Conservation (phyloP, 2,888 invertebrate species). For the Lepidocyrtoides sp. region DNA sequence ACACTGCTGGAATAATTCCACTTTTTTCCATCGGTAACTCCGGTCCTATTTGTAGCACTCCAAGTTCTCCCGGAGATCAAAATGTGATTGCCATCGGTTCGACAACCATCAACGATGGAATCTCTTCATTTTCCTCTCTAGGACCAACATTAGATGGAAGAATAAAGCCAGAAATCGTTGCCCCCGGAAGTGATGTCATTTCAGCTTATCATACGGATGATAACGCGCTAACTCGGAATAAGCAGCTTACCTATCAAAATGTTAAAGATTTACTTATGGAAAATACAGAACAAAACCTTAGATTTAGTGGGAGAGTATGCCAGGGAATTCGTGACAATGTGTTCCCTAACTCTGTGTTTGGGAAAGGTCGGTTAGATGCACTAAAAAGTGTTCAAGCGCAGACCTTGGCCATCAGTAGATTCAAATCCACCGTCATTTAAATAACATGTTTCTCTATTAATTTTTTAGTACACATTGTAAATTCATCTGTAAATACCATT, state of each 20-base stretch:
- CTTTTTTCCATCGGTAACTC: conserved; percentile 62
- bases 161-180: no score
- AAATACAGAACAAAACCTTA: conserved; percentile 45
- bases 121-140: conserved; percentile 67
- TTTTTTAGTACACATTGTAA: no score
- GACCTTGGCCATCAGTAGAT: background rate
- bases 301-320: conserved; percentile 13
- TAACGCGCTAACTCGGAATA: background rate
- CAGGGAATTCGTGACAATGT: conserved; percentile 8
- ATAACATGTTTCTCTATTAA: no score
- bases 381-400: background rate
- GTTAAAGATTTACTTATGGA: conserved; percentile 2
- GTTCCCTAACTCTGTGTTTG: conserved; percentile 64
- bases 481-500: no score
- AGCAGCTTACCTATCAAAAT: background rate
- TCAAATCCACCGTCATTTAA: no score
- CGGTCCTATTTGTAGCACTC: conserved; percentile 14
- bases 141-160: conserved; percentile 73
- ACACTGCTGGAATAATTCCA: conserved; percentile 48
- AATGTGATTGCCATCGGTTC: conserved; percentile 58
- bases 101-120: conserved; percentile 18
- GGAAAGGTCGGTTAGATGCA: background rate
- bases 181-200: no score
- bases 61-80: conserved; percentile 41
- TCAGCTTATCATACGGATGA: no score